These are phyloP conservation scores for Podocnemis expansa DNA, from an alignment of 2,113 vertebrate genomes.

Conservation along the genomic window DNA sequence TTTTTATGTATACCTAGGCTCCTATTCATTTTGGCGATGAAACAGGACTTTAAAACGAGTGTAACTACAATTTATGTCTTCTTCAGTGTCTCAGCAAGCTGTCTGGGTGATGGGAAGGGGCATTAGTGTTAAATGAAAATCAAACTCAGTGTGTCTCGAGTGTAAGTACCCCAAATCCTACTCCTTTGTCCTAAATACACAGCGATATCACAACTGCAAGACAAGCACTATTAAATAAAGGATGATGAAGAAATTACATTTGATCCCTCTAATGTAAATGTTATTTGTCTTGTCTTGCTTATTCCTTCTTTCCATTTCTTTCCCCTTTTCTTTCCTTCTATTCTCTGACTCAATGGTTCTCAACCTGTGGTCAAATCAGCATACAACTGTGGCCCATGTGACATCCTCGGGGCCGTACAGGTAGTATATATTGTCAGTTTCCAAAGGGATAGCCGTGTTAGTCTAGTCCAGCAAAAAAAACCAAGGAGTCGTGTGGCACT, in stretches of 20 bases:
- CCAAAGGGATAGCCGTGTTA: no score
- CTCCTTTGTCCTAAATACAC: neutral
- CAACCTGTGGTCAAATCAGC: no score
- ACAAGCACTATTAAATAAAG: neutral
- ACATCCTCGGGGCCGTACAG: no score
- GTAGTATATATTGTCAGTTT: no score
- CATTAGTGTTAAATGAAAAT: neutral
- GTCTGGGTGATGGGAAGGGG: neutral
- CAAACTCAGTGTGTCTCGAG: neutral
- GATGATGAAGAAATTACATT: neutral
- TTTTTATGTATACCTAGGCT: neutral
- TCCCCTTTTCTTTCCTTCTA: neutral
- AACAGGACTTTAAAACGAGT: neutral
- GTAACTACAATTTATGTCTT: neutral
- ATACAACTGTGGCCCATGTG: no score
- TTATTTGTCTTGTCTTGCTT: neutral
- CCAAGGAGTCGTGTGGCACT: no score
- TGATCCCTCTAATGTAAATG: neutral
- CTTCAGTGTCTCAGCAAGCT: neutral
- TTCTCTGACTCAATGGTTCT: neutral
- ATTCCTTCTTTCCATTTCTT: constrained; percentile 4
- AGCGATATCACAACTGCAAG: neutral
- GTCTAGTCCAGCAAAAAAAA: no score
- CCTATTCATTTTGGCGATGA: neutral
- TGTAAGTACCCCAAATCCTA: neutral